Evolutionary conservation across 1,140 invertebrate species (phyloP), one percentile per base, ranked within the genome.

Genomic region (Doryteuthis pealeii): DNA sequence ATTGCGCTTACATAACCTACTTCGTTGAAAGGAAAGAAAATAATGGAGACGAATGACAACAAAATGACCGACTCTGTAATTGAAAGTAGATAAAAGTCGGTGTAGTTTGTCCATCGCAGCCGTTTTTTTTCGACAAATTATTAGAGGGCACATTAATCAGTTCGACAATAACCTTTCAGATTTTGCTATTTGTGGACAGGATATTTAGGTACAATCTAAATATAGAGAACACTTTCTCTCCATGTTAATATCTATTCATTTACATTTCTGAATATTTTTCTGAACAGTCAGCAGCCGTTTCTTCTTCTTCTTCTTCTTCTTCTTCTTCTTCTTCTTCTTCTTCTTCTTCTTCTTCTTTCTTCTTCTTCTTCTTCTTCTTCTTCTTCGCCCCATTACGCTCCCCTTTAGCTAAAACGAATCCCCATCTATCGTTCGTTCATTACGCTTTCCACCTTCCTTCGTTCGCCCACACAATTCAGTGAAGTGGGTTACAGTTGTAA

Each of bases 341-440:
- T 65, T 71, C 32, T 74, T 45, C 45, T 30, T 74, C 73, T 74
- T 58, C 31, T 6, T 26, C 58, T 31, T 70, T 58, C 67, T 65
- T 71, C 32, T 74, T 45, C 45, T 30, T 74, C 73, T 74, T 58
- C 31, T 33, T 72, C 35, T 74, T 33, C 32, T 58, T 74, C 68
- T 72, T 58, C 31, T 33, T 74, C 35, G 71, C 28, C 18, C n/a
- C 32, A n/a, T 74, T 33, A 69, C 18, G 40, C 32, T 74, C 30
- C 45, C 43, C 43, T 35, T 72, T 32, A 43, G 26, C 69, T 30
- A 28, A 30, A 35, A 31, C 69, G 26, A 10, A n/a, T 40, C 31
- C 45, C 43, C 68, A 31, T 62, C 26, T 72, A 40, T 72, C 31
- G 26, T 31, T 58, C 30, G 49, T 22, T 65, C 31, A 32, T 28